Base-by-base conservation (phyloP, 2,888 invertebrate species). In the Pheosia tremula region DNA sequence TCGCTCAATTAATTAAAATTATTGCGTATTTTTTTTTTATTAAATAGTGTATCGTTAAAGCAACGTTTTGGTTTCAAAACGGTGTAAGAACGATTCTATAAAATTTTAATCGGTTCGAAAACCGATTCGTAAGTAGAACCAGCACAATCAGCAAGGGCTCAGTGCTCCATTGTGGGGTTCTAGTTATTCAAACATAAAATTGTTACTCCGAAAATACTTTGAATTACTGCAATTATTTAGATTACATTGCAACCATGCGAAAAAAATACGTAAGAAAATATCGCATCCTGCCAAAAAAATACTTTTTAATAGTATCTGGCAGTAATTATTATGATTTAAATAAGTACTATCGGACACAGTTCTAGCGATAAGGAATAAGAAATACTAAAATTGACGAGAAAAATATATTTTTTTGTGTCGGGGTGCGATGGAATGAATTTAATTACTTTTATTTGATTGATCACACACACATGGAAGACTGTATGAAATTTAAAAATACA, bases 381-480 rank as follows among this genome's bases (percentile, higher is more conserved):
- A 64, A 55, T 39, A 36, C 10, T 49, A 24, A 60, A 9, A 9
- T 3, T 8, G 13, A 41, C 8, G 5, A 57, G 11, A 11, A 47
- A 47, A 43, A 6, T 9, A 43, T 9, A 5, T 7, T 47, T 11
- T 47, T 47, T 47, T 47, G 10, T 54, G 47, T 60, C 58, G 43
- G 10, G 45, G 59, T 58, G 56, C 61, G 61, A 45, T 64, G 58
- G 59, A 69, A 63, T 63, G 71, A 70, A 69, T 68, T 65, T 75
- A 69, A 74, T 72, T 82, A 77, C 75, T 78, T 78, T 82, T 82
- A 79, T 80, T 78, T 70, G 64, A 68, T 56, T 71, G 69, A 75
- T 74, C 89, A 90, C 89, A 85, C 86, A 84, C 86, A 86, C 87
- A 78, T 93, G 93, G 93, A 93, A 93, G 93, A 93, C 93, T 88